Evolutionary conservation across 2,113 vertebrate genomes (phyloP).

Genomic region (Erinaceus europaeus): DNA sequence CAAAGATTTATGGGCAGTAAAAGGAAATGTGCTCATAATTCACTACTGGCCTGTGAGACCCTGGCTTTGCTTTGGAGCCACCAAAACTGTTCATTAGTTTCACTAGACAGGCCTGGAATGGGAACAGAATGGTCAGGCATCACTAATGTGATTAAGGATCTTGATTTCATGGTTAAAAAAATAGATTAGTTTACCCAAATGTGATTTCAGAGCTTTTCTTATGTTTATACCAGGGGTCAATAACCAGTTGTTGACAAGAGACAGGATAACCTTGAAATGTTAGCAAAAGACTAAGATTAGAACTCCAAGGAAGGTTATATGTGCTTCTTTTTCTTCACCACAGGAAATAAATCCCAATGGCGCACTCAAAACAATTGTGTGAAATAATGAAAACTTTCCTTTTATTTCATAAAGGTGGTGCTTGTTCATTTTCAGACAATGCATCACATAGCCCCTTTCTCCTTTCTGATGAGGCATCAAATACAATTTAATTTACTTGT

Average conservation of each 20-base stretch:
- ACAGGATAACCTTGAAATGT: conserved; percentile 55
- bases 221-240: conserved; percentile 13
- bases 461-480: neutral
- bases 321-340: neutral
- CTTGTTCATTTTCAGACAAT: neutral
- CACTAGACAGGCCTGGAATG: conserved; percentile 39
- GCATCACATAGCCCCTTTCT: neutral
- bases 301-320: neutral
- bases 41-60: conserved; percentile 58
- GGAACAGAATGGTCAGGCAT: conserved; percentile 63
- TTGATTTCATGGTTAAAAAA: conserved; percentile 69
- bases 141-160: conserved; percentile 59
- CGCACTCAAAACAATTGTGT: neutral
- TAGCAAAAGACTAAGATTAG: conserved; percentile 18
- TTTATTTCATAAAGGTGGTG: neutral
- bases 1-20: conserved; percentile 66
- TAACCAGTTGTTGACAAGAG: conserved; percentile 33
- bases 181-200: conserved; percentile 35
- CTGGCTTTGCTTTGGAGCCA: conserved; percentile 45
- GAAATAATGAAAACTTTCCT: neutral
- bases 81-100: conserved; percentile 51
- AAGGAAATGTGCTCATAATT: conserved; percentile 62
- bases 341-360: neutral
- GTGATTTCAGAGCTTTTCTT: conserved; percentile 48
- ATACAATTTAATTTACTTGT: conserved; percentile 5